phyloP scores from a whole-genome alignment of 2,113 vertebrate genomes.

The Solenodon paradoxus region DNA sequence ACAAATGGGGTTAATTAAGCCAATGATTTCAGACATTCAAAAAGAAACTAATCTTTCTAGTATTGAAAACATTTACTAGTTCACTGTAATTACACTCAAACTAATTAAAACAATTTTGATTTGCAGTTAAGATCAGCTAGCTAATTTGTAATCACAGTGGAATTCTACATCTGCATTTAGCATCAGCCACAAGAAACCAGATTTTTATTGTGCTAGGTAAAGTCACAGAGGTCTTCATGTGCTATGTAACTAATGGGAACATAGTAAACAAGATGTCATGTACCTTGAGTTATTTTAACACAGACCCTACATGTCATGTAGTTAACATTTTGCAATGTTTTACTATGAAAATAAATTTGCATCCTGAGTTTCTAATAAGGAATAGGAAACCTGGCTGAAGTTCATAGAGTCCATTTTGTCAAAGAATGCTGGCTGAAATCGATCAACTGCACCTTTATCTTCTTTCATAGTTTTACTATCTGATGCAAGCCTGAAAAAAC shows the following conservation, averaged over 20 bases:
- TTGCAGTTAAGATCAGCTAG: slow-evolving; percentile 55
- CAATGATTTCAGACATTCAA: slow-evolving; percentile 53
- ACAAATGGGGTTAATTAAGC: slow-evolving; percentile 67
- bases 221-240: background rate
- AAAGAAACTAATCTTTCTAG: slow-evolving; percentile 61
- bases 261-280: background rate
- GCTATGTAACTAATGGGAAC: background rate
- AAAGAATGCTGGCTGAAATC: background rate
- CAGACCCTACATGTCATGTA: background rate
- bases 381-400: background rate
- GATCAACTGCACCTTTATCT: background rate
- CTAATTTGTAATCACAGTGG: slow-evolving; percentile 63
- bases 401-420: background rate
- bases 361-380: background rate
- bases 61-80: slow-evolving; percentile 55
- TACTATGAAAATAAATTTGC: background rate
- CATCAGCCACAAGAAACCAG: slow-evolving; percentile 30
- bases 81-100: slow-evolving; percentile 66
- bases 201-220: background rate
- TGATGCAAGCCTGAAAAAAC: background rate
- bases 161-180: slow-evolving; percentile 22
- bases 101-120: slow-evolving; percentile 70
- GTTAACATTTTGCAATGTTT: background rate
- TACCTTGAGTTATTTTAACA: background rate
- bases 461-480: background rate